Evolutionary conservation across 1,140 invertebrate species (phyloP).

Genomic region (Brachionus angularis): DNA sequence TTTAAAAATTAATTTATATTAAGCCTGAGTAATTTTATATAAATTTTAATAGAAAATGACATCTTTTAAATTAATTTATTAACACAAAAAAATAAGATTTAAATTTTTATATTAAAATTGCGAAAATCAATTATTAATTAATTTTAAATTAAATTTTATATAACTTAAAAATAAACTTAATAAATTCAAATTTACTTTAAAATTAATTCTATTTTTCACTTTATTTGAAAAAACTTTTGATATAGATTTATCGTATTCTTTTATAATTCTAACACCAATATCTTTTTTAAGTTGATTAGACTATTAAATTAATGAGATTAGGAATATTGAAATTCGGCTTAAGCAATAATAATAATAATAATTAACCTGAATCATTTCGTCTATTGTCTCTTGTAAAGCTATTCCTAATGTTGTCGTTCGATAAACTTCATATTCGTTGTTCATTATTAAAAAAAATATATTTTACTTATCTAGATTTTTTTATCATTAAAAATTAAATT

Average conservation of each 20-base stretch:
- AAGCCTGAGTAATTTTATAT: too few relatives aligned
- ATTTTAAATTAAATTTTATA: too few relatives aligned
- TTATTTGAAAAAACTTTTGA: conserved; percentile 3
- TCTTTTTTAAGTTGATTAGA: conserved; percentile 9
- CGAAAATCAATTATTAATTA: too few relatives aligned
- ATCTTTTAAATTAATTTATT: too few relatives aligned
- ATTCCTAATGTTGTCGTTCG: conserved; percentile 9
- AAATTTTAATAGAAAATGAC: too few relatives aligned
- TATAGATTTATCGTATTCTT: conserved; percentile 26
- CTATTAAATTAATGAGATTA: neutral
- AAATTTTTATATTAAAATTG: too few relatives aligned
- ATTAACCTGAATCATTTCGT: neutral
- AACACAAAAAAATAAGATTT: too few relatives aligned
- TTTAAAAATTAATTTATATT: too few relatives aligned
- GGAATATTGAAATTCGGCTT: neutral
- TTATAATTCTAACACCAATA: neutral
- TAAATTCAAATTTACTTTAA: conserved; percentile 19
- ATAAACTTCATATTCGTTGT: conserved; percentile 23
- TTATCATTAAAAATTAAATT: neutral
- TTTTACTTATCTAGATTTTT: too few relatives aligned
- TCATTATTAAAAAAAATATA: neutral
- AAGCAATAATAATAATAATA: neutral
- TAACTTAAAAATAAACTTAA: too few relatives aligned
- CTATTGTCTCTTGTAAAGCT: conserved; percentile 24
- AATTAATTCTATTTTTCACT: conserved; percentile 17